Evolutionary conservation across 2,888 invertebrate genomes (phyloP), one percentile per base, ranked within the genome.

Genomic region (Pyrrhopygopsis socrates): DNA sequence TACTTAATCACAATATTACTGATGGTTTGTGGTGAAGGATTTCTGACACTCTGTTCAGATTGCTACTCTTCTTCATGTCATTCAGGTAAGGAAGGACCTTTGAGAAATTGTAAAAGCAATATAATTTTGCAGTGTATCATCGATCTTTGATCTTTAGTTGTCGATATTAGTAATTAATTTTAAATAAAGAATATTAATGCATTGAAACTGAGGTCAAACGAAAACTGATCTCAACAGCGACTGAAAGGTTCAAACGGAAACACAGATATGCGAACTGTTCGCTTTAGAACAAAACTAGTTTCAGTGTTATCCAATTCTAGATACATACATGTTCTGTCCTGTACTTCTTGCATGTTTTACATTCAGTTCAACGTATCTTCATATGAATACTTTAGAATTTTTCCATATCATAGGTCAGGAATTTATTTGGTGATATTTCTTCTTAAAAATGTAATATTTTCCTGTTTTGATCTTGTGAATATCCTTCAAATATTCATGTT

Each of bases 281-380:
- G n/a, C 50, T 2, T 50, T n/a, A 20, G 5, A 20, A 50, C n/a
- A 13, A 50, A 20, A 2, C 9, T n/a, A n/a, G 20, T 18, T 50
- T 50, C n/a, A n/a, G 15, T 50, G 20, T 50, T 50, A 20, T 50
- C 50, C 50, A 18, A 13, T 13, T 50, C 50, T 50, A 58, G 18
- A 8, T 24, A 58, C 58, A 58, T 15, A 60, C 13, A 27, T 60
- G 15, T 60, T 60, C 60, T 2, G 5, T 60, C 27, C 27, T 60
- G 27, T 60, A 27, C 29, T 29, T 27, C 60, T 60, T 27, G 60
- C 60, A 60, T 60, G 15, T 60, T 60, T 60, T 18, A 29, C 27
- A 60, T 60, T 27, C 60, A 60, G 60, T 60, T 60, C 60, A 27
- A 60, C 27, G 60, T 27, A 60, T 60, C 60, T 60, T 27, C 60